Percentiles rank a stretch among this genome's conserved stretches.
phyloP scores from a whole-genome alignment of 2,888 invertebrate genomes.

The Netelia fuscicornis region DNA sequence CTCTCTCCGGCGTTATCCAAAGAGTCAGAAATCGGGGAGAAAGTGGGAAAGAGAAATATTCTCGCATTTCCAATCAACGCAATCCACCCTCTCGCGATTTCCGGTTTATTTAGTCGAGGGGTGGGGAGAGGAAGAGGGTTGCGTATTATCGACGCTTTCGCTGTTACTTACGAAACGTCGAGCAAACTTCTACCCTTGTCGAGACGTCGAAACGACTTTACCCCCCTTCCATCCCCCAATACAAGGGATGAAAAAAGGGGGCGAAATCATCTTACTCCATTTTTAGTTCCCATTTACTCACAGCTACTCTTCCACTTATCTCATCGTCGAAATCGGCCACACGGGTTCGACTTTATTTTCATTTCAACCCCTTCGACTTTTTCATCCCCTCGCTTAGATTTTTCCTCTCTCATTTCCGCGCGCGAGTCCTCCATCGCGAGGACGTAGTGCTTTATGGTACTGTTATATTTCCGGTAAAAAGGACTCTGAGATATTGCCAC shows the following conservation, averaged over 20 bases:
- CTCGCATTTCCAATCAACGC: constrained; percentile 55
- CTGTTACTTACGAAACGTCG: neutral
- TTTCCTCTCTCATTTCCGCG: neutral
- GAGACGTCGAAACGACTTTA: no score
- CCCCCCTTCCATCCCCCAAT: no score
- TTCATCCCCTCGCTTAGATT: neutral
- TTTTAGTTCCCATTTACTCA: no score
- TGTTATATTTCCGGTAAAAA: constrained; percentile 16
- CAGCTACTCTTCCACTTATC: no score
- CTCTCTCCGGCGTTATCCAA: constrained; percentile 23
- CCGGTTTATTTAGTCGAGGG: constrained; percentile 47
- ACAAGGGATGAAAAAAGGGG: no score
- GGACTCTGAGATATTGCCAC: constrained; percentile 17
- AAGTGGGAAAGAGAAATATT: neutral
- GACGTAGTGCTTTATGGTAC: no score
- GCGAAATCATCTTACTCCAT: no score
- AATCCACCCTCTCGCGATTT: constrained; percentile 9
- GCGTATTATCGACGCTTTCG: neutral
- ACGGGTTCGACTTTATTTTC: neutral
- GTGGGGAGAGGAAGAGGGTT: constrained; percentile 34
- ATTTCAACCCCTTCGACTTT: neutral
- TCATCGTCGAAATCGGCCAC: no score
- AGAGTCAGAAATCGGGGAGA: constrained; percentile 50
- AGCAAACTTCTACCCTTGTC: no score
- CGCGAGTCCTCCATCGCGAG: no score